phyloP scores from a whole-genome alignment of 2,888 invertebrate genomes.

The Adelphocoris suturalis region DNA sequence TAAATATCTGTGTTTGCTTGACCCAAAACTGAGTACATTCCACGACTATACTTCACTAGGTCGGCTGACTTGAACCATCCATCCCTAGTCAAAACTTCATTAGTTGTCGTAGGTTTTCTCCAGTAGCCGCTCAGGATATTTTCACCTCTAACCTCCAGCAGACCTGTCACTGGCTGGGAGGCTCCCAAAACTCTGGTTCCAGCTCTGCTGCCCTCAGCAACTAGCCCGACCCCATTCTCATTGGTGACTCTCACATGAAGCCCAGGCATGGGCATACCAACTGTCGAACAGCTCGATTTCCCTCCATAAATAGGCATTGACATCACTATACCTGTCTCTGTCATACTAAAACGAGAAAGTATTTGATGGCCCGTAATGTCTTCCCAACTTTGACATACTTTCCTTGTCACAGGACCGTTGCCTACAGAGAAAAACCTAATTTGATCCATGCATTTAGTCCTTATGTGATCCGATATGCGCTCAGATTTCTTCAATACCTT shows the following conservation, averaged over 20 bases:
- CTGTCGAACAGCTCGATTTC: conserved; percentile 83
- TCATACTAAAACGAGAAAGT: conserved; percentile 89
- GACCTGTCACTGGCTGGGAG: conserved; percentile 79
- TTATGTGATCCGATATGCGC: conserved; percentile 78
- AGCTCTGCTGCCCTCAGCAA: conserved; percentile 74
- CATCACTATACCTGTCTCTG: conserved; percentile 93
- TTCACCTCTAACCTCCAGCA: conserved; percentile 84
- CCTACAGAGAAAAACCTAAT: conserved; percentile 87
- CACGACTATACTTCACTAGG: conserved; percentile 83
- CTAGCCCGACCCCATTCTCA: conserved; percentile 76
- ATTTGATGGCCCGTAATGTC: conserved; percentile 89
- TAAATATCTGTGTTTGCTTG: conserved; percentile 88
- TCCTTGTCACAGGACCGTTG: conserved; percentile 89
- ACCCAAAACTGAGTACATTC: conserved; percentile 88
- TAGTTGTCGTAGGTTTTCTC: conserved; percentile 86
- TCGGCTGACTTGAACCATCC: conserved; percentile 95
- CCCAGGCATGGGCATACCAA: conserved; percentile 89
- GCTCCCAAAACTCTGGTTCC: conserved; percentile 70
- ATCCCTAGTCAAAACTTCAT: conserved; percentile 86
- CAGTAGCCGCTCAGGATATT: conserved; percentile 88
- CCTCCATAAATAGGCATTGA: conserved; percentile 86
- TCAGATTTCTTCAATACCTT: conserved; percentile 75
- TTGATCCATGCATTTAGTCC: conserved; percentile 79
- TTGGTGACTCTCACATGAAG: conserved; percentile 82
- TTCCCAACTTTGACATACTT: conserved; percentile 87